These are phyloP conservation scores for Temnothorax longispinosus DNA, from an alignment of 1,140 invertebrate genomes.

Conservation along the genomic window DNA sequence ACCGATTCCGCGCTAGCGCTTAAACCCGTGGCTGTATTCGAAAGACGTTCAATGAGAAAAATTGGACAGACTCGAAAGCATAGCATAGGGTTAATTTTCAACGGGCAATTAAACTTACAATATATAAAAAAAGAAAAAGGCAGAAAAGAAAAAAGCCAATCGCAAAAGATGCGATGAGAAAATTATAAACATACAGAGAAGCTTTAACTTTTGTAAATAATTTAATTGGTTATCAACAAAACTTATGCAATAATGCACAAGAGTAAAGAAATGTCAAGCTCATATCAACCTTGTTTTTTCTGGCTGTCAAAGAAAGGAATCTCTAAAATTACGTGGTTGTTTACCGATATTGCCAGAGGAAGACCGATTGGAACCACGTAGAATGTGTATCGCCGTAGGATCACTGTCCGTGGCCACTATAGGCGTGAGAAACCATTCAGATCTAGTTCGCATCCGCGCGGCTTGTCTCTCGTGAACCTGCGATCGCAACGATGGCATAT, in stretches of 20 bases:
- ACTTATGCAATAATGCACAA: background rate
- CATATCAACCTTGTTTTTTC: background rate
- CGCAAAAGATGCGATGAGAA: background rate
- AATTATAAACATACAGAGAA: background rate
- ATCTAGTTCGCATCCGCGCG: conserved; percentile 96
- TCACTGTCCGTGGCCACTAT: conserved; percentile 86
- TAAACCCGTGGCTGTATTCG: conserved; percentile 84
- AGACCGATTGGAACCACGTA: conserved; percentile 84
- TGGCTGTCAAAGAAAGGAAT: background rate
- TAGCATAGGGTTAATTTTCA: too few species aligned
- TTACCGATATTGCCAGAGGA: conserved; percentile 85
- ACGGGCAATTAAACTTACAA: too few species aligned
- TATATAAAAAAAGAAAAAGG: background rate
- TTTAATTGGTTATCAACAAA: background rate
- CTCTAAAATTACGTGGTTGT: background rate
- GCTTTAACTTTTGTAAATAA: background rate
- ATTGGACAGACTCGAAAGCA: too few species aligned
- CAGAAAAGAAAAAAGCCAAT: background rate
- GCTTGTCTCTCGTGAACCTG: conserved; percentile 97
- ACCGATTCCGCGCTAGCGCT: conserved; percentile 90
- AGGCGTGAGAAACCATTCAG: conserved; percentile 96
- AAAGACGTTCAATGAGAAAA: background rate
- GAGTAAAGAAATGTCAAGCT: background rate
- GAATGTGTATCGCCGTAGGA: conserved; percentile 84
- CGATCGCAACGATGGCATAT: conserved; percentile 37